Evolutionary conservation across 2,888 invertebrate genomes (phyloP).

Genomic region (Rotaria magnacalcarata): DNA sequence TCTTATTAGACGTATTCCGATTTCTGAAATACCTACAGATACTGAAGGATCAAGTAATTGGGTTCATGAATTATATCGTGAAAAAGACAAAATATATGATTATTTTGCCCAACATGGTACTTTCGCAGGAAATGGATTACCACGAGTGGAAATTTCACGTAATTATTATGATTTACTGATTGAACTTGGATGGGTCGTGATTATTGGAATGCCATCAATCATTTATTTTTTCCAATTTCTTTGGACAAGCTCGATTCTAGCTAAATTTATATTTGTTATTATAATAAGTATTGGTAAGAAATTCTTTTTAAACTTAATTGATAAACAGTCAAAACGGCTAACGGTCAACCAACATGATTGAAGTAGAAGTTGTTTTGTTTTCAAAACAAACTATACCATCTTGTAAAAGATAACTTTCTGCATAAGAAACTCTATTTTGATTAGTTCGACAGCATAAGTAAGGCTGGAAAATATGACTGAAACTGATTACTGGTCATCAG

Average conservation of each 20-base stretch:
- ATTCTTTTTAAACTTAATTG: too few species aligned
- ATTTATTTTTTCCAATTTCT: conserved; percentile 35
- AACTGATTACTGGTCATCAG: too few species aligned
- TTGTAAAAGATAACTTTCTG: too few species aligned
- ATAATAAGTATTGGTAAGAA: too few species aligned
- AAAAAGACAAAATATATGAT: conserved; percentile 57
- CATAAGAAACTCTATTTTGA: too few species aligned
- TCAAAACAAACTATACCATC: too few species aligned
- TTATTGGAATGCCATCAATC: conserved; percentile 31
- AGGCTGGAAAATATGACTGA: too few species aligned
- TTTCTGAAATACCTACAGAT: conserved; percentile 71
- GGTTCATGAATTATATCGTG: conserved; percentile 74
- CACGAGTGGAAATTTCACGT: conserved; percentile 12
- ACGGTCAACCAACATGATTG: too few species aligned
- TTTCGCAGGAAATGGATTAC: conserved; percentile 36
- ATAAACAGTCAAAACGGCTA: too few species aligned
- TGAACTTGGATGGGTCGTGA: conserved; percentile 26
- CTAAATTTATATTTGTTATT: neutral
- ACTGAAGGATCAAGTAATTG: conserved; percentile 74
- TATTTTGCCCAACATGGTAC: conserved; percentile 51
- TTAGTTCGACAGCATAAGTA: too few species aligned
- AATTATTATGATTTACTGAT: conserved; percentile 43
- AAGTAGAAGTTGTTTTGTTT: too few species aligned
- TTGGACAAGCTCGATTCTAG: neutral
- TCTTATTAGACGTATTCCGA: conserved; percentile 68